These are phyloP conservation scores for Thoracochromis brauschi DNA, from an alignment of 2,113 vertebrate species.

Conservation along the genomic window DNA sequence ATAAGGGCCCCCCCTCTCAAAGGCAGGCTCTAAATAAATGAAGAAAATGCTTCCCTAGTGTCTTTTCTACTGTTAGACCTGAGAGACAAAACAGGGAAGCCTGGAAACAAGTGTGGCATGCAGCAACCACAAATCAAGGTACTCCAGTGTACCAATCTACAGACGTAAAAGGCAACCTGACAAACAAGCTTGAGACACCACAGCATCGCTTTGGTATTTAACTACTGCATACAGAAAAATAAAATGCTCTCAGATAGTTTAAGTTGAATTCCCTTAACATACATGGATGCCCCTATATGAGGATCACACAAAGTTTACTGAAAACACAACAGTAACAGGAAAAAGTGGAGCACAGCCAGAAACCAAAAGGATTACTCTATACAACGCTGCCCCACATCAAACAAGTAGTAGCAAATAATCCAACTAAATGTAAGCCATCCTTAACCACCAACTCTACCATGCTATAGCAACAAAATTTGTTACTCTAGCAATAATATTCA, in stretches of 20 bases:
- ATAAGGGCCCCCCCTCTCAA: fast-evolving
- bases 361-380: fast-evolving
- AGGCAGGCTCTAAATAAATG: background rate
- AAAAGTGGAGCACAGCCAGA: background rate
- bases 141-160: background rate
- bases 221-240: background rate
- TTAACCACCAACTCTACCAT: background rate
- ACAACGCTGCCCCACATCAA: fast-evolving
- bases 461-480: background rate
- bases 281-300: background rate
- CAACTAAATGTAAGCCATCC: background rate
- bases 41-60: background rate
- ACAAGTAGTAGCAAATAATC: background rate
- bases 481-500: background rate
- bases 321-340: background rate
- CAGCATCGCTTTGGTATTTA: background rate
- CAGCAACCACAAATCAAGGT: background rate
- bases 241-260: background rate
- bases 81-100: background rate
- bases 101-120: background rate
- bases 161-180: background rate
- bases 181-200: background rate
- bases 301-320: background rate
- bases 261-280: background rate
- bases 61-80: background rate